A percentile compares a stretch with the other conserved stretches of the same genome.
Conservation (phyloP, 2,888 invertebrate genomes). For the Opisthograptis luteolata region DNA sequence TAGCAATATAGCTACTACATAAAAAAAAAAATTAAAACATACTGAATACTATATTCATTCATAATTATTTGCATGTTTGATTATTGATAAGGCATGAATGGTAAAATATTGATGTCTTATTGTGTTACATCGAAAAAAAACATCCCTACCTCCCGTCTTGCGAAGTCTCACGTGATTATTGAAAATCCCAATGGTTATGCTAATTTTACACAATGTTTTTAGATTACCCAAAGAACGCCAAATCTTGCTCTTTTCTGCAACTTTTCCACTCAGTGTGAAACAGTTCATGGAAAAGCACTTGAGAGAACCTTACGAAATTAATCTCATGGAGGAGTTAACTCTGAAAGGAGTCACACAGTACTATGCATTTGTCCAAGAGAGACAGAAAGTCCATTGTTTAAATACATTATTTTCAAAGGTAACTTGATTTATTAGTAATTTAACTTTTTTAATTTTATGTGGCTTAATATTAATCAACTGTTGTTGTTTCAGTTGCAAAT, state of each 20-base stretch:
- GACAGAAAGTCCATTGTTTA: slow-evolving; percentile 99
- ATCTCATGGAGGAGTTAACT: slow-evolving; percentile 99
- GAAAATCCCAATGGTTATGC: too few species aligned
- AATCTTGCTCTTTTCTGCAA: slow-evolving; percentile 99
- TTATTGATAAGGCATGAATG: too few species aligned
- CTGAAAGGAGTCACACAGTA: slow-evolving; percentile 99
- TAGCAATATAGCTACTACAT: too few species aligned
- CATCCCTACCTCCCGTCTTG: too few species aligned
- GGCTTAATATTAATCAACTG: background rate
- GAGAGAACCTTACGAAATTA: slow-evolving; percentile 99
- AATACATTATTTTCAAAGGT: slow-evolving; percentile 99
- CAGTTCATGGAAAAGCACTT: slow-evolving; percentile 99
- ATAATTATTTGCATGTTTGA: too few species aligned
- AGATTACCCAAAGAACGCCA: slow-evolving; percentile 97
- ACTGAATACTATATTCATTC: too few species aligned
- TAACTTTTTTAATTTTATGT: background rate
- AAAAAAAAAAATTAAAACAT: too few species aligned
- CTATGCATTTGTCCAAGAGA: slow-evolving; percentile 99
- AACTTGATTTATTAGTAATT: slow-evolving; percentile 36
- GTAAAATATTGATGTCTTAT: too few species aligned
- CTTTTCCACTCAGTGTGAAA: slow-evolving; percentile 99
- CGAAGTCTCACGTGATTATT: too few species aligned
- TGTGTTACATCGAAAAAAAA: too few species aligned
- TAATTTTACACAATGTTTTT: background rate
- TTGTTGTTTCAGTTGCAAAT: slow-evolving; percentile 93